A percentile compares a stretch with the other conserved stretches of the same genome.
Evolutionary conservation across 2,797 vertebrate species (phyloP).

Genomic region (Mormyrops boulengeri): DNA sequence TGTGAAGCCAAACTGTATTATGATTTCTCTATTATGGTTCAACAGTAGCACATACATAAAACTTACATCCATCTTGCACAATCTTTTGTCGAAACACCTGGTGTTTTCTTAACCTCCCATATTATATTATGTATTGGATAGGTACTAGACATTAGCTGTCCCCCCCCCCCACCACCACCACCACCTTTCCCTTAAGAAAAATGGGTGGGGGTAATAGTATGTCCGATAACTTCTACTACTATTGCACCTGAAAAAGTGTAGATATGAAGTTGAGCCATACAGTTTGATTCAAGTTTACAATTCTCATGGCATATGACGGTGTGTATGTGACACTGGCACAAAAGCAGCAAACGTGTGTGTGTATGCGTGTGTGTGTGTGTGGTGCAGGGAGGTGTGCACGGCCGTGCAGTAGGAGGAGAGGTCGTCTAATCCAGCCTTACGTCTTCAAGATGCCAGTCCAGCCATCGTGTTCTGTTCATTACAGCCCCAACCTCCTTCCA

Average conservation of each 20-base stretch:
- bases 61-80: conserved; percentile 26
- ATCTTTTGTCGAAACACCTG: conserved; percentile 33
- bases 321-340: conserved; percentile 21
- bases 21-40: conserved; percentile 63
- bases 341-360: not conserved
- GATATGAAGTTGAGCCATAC: conserved; percentile 29
- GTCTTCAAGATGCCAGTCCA: conserved; percentile 15
- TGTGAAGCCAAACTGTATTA: conserved; percentile 77
- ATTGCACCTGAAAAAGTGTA: conserved; percentile 28
- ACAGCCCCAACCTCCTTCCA: not conserved
- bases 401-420: conserved; percentile 15
- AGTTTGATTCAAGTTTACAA: conserved; percentile 29
- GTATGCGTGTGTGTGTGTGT: not conserved
- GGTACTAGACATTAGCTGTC: conserved; percentile 11
- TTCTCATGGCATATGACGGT: conserved; percentile 15
- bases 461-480: conserved; percentile 4
- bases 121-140: conserved; percentile 25
- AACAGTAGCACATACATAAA: conserved; percentile 50
- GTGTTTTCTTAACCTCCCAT: conserved; percentile 26
- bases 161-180: not conserved
- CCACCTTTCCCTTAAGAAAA: not conserved
- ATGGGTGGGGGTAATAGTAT: not conserved
- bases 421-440: conserved; percentile 35
- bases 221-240: not conserved
- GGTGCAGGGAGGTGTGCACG: not conserved